Conservation (phyloP, 2,113 vertebrate genomes). For the Megalops atlanticus region DNA sequence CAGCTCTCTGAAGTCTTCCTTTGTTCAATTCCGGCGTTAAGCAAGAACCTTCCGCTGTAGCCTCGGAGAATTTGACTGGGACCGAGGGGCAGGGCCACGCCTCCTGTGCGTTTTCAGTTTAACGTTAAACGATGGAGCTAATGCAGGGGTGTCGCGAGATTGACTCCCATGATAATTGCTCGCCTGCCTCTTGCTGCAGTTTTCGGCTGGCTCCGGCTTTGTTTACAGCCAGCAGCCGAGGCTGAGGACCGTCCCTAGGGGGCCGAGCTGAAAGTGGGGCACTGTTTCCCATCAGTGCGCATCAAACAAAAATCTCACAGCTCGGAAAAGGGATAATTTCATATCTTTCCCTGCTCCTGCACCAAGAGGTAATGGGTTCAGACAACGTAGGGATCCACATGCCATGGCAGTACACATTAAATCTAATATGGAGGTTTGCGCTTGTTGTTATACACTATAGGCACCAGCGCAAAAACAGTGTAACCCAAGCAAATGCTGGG, state of each 20-base stretch:
- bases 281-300: conserved; percentile 52
- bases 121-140: too few species aligned
- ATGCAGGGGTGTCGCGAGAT: too few species aligned
- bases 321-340: conserved; percentile 52
- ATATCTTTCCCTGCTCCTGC: conserved; percentile 43
- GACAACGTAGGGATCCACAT: not conserved
- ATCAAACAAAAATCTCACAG: conserved; percentile 55
- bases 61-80: too few species aligned
- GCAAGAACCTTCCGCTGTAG: too few species aligned
- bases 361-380: not conserved
- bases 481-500: not conserved
- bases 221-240: conserved; percentile 46
- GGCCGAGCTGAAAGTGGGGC: conserved; percentile 62
- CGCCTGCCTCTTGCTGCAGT: conserved; percentile 38
- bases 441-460: not conserved
- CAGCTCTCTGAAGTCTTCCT: too few species aligned
- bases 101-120: too few species aligned
- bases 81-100: too few species aligned
- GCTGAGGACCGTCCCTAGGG: conserved; percentile 59
- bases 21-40: too few species aligned
- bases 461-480: not conserved
- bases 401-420: not conserved
- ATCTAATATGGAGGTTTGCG: not conserved
- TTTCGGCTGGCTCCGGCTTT: too few species aligned
- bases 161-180: too few species aligned